Evolutionary conservation across 2,888 invertebrate genomes (phyloP).

Genomic region (Aphidius colemani): DNA sequence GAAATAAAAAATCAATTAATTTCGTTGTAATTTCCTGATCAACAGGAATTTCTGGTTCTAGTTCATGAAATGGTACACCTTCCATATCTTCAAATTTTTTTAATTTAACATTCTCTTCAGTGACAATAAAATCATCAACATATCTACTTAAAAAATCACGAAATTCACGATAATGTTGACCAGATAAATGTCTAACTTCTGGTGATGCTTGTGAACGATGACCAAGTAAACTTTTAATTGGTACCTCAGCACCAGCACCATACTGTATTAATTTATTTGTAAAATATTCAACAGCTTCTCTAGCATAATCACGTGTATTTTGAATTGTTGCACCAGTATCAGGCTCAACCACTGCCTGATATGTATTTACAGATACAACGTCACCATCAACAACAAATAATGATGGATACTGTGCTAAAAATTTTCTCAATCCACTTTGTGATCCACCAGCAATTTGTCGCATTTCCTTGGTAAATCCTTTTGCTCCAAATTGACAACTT

Average conservation of each 20-base stretch:
- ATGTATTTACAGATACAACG: conserved; percentile 83
- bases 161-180: conserved; percentile 93
- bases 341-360: conserved; percentile 69
- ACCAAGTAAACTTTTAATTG: conserved; percentile 93
- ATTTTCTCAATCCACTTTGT: conserved; percentile 95
- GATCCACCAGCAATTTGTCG: conserved; percentile 93
- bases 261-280: conserved; percentile 93
- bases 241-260: conserved; percentile 94
- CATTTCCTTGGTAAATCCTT: conserved; percentile 99
- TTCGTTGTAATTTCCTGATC: conserved; percentile 84
- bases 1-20: conserved; percentile 79
- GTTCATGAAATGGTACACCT: conserved; percentile 70
- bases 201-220: conserved; percentile 96
- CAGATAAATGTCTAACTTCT: conserved; percentile 95
- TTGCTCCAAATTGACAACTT: conserved; percentile 98
- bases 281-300: conserved; percentile 98
- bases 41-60: conserved; percentile 70
- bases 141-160: conserved; percentile 85
- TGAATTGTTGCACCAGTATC: conserved; percentile 63
- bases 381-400: conserved; percentile 95
- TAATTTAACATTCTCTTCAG: conserved; percentile 80
- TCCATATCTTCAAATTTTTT: conserved; percentile 71
- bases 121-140: conserved; percentile 83
- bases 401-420: conserved; percentile 94
- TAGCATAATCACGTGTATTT: conserved; percentile 86